Evolutionary conservation across 1,140 invertebrate genomes (phyloP).

Genomic region (Coenobita brevimanus): DNA sequence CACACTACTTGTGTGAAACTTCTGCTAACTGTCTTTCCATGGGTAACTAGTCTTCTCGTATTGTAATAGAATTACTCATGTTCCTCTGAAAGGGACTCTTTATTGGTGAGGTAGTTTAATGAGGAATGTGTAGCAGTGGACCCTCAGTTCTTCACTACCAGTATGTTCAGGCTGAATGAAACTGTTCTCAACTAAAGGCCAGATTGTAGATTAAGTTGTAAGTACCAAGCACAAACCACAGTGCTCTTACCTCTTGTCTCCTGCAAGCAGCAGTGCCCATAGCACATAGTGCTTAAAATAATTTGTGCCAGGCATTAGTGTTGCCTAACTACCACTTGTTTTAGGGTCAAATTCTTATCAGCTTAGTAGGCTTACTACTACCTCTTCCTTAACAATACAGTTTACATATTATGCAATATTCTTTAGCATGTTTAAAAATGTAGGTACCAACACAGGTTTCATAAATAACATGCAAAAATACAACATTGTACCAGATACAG

Average conservation of each 20-base stretch:
- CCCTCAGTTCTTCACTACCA: not conserved
- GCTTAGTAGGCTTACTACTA: too few relatives aligned
- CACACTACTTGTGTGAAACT: constrained; percentile 38
- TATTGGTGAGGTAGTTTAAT: not conserved
- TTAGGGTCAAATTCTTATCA: too few relatives aligned
- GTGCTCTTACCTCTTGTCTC: not conserved
- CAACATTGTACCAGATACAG: too few relatives aligned
- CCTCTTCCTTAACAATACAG: too few relatives aligned
- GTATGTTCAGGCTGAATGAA: not conserved
- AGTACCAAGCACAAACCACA: constrained; percentile 21
- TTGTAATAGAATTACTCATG: not conserved
- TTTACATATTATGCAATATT: too few relatives aligned
- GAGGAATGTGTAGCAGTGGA: not conserved
- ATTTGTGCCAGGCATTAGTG: too few relatives aligned
- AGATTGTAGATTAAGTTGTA: not conserved
- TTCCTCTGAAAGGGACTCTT: not conserved
- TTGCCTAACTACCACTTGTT: too few relatives aligned
- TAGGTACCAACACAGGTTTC: too few relatives aligned
- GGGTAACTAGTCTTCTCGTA: not conserved
- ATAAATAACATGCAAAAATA: too few relatives aligned
- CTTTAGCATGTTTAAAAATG: too few relatives aligned
- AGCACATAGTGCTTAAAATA: too few relatives aligned
- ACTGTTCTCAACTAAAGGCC: not conserved
- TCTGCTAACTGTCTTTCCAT: not conserved
- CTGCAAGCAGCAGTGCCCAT: not conserved